Percentiles rank a stretch among this genome's conserved stretches.
Conservation (phyloP, 2,888 invertebrate species). For the Tupiocoris notatus region DNA sequence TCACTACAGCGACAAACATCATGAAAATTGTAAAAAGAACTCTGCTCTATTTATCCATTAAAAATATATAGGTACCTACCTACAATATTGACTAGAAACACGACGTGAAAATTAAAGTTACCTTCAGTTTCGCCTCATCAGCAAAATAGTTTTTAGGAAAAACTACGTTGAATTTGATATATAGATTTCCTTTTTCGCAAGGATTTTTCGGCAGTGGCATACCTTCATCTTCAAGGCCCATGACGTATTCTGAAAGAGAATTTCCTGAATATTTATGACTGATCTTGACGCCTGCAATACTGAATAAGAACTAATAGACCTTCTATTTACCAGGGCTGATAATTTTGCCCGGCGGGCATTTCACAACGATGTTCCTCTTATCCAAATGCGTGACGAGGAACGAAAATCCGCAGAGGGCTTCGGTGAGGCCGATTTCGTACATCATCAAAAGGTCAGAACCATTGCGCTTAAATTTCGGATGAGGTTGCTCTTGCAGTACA, state of each 20-base stretch:
- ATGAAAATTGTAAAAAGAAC: no score
- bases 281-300: neutral
- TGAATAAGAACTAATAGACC: neutral
- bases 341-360: constrained; percentile 75
- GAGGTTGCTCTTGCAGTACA: constrained; percentile 76
- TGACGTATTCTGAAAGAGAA: constrained; percentile 61
- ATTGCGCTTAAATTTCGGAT: constrained; percentile 74
- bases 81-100: no score
- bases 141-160: constrained; percentile 83
- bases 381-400: constrained; percentile 86
- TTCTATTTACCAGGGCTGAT: constrained; percentile 68
- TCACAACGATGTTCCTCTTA: constrained; percentile 77
- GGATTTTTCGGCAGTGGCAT: constrained; percentile 87
- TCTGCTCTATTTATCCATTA: no score
- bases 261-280: neutral
- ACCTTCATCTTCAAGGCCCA: constrained; percentile 79
- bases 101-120: constrained; percentile 51
- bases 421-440: constrained; percentile 74
- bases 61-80: no score
- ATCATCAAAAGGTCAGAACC: constrained; percentile 69
- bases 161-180: constrained; percentile 79
- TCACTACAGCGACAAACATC: no score
- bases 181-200: constrained; percentile 81
- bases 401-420: constrained; percentile 87
- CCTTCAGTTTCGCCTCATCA: constrained; percentile 61